Conservation (phyloP, 1,140 invertebrate species). For the Drosophila grimshawi region DNA sequence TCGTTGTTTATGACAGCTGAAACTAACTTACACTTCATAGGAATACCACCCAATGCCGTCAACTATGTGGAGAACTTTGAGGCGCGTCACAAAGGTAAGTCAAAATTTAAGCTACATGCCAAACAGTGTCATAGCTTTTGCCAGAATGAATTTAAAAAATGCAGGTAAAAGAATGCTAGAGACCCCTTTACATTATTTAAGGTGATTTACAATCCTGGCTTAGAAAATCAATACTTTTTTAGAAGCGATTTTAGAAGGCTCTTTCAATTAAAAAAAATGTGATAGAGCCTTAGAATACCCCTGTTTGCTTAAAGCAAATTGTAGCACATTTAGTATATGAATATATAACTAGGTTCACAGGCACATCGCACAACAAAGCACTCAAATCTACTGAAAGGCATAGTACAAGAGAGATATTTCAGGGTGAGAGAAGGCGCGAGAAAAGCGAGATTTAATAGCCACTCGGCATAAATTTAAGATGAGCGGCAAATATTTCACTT, state of each 20-base stretch:
- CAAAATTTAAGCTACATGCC: neutral
- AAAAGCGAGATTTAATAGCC: conserved; percentile 75
- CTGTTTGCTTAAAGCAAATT: too few relatives aligned
- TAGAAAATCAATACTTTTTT: too few relatives aligned
- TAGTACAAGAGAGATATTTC: conserved; percentile 7
- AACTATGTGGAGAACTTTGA: conserved; percentile 82
- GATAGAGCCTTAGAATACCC: too few relatives aligned
- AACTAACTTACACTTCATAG: conserved; percentile 39
- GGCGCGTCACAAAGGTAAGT: conserved; percentile 79
- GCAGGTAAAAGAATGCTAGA: too few relatives aligned
- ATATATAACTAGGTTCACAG: neutral
- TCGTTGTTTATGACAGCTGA: neutral
- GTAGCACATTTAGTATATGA: neutral
- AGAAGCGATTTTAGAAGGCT: too few relatives aligned
- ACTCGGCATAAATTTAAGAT: conserved; percentile 82
- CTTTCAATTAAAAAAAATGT: too few relatives aligned
- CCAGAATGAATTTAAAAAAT: too few relatives aligned
- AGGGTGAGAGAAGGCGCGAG: conserved; percentile 45
- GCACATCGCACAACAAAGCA: neutral
- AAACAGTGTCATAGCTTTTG: too few relatives aligned
- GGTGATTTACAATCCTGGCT: too few relatives aligned
- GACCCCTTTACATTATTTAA: too few relatives aligned
- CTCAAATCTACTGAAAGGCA: conserved; percentile 17
- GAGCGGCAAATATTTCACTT: conserved; percentile 74
- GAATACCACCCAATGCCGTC: conserved; percentile 82